Base-by-base conservation (phyloP, 2,888 invertebrate species). In the Tenthredo notha region DNA sequence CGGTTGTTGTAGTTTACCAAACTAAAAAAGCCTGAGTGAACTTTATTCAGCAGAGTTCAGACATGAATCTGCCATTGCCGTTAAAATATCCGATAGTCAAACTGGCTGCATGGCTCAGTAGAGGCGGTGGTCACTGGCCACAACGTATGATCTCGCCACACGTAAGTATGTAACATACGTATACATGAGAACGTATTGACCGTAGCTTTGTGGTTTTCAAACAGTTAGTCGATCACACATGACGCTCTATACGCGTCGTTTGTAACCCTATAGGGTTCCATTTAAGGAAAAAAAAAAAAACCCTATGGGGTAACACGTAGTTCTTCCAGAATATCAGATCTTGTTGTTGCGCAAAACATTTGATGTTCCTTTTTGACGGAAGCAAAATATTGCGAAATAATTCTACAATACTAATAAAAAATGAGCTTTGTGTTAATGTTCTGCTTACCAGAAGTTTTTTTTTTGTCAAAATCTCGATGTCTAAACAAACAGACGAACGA, bases 161-260 rank as follows among this genome's bases (percentile, higher is more conserved):
- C 75, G 70, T 54, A 15, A 15, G 47, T 47, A 15, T 47, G 47
- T 47, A 47, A 54, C 54, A 50, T 50, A 50, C 25, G 4, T 61
- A 40, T 88, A 87, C 90, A 92, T 90, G 90, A 33, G 91, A 91
- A 91, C 91, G 89, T 91, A 91, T 91, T 90, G 90, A 89, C 91
- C 90, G 86, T 90, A 89, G 85, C 88, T 89, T 90, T 90, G 90
- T 84, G 89, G 91, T 87, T 90, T 89, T 90, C 87, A 87, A 89
- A 88, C 89, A 87, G 87, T 58, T 84, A 54, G 33, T 50, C 33
- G 77, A 77, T 50, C 33, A 33, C 54, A 54, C 43, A 25, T 25
- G 75, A 75, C 50, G 25, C 6, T 43, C 10, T 7, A 50, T 10
- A 47, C 29, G 77, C 10, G 50, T 15, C 21, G n/a, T 21, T 74